Conservation (phyloP, 2,888 invertebrate species). For the Brachyptera putata region DNA sequence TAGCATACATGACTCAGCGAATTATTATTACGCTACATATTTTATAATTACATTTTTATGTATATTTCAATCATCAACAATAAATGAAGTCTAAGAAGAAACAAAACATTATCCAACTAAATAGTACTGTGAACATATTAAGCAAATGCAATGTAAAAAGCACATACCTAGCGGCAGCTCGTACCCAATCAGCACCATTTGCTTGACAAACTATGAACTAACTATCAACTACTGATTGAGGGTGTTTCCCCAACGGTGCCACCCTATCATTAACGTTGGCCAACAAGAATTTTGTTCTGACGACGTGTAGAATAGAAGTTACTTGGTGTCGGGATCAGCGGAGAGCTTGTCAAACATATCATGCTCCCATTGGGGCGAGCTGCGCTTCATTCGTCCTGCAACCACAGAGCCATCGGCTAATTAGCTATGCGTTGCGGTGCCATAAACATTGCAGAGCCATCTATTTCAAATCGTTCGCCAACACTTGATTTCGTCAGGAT, state of each 20-base stretch:
- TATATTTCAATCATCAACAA: no score
- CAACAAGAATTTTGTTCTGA: no score
- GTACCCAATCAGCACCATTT: slow-evolving; percentile 20
- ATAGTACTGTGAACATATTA: no score
- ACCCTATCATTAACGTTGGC: not conserved
- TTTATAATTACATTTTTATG: no score
- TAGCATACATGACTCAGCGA: no score
- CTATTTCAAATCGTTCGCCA: not conserved
- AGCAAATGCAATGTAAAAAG: no score
- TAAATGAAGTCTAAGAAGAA: no score
- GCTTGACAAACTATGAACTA: slow-evolving; percentile 17
- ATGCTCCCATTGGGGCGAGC: slow-evolving; percentile 34
- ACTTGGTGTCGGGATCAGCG: slow-evolving; percentile 18
- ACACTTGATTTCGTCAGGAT: not conserved
- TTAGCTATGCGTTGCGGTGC: slow-evolving; percentile 4
- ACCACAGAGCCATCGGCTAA: slow-evolving; percentile 20
- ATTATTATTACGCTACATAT: no score
- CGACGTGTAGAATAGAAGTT: no score
- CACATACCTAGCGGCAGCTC: no score
- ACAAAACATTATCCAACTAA: no score
- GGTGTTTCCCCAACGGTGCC: not conserved
- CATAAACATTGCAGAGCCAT: not conserved
- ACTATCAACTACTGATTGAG: not conserved
- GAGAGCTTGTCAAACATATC: slow-evolving; percentile 33
- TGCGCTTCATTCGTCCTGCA: slow-evolving; percentile 29